phyloP scores from a whole-genome alignment of 2,113 vertebrate genomes.

The Varanus komodoensis region DNA sequence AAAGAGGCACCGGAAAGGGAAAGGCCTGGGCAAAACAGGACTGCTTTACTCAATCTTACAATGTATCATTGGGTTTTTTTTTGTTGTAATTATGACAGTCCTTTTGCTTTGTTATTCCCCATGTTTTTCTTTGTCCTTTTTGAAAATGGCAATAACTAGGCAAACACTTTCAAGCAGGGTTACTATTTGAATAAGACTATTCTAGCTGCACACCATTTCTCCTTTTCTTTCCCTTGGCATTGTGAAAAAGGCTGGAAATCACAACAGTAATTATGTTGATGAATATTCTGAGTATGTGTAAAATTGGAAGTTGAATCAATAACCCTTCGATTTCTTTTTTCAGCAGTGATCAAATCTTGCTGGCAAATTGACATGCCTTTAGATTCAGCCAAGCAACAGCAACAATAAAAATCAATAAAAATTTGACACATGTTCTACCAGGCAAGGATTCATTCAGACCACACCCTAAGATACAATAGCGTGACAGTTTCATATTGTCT shows the following conservation, averaged over 20 bases:
- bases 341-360: background rate
- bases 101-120: background rate
- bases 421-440: background rate
- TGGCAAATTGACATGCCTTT: background rate
- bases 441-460: background rate
- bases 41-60: background rate
- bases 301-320: background rate
- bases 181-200: background rate
- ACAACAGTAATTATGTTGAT: background rate
- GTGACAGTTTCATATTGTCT: background rate
- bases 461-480: background rate
- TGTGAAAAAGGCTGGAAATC: slow-evolving; percentile 2
- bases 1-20: background rate
- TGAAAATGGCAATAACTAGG: slow-evolving; percentile 11
- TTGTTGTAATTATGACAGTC: background rate
- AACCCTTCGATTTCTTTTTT: background rate
- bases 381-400: background rate
- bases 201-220: background rate
- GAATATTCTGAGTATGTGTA: background rate
- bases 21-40: background rate
- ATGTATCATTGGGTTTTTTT: background rate
- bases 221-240: background rate
- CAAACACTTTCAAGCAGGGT: slow-evolving; percentile 13
- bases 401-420: background rate
- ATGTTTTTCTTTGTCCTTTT: too few relatives aligned